Conservation (phyloP, 64 coral and sea anemone species). For the Actinia tenebrosa region DNA sequence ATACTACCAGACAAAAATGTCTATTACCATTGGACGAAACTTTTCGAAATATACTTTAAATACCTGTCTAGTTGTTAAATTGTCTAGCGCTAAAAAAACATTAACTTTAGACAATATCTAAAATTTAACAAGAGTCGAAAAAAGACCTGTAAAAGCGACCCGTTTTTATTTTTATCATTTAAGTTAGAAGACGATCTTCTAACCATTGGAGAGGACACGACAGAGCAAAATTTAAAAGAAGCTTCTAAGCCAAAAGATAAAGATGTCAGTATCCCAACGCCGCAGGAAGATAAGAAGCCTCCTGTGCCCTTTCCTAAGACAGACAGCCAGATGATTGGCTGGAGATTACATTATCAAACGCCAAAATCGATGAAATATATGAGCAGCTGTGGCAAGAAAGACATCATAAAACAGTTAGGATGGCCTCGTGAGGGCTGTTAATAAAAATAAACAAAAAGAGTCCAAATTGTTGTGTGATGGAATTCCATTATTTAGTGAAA, state of each 20-base stretch:
- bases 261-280: background rate
- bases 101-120: too few relatives aligned
- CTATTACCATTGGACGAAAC: too few relatives aligned
- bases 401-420: slow-evolving; percentile 12
- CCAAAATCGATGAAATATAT: background rate
- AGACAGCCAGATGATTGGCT: slow-evolving; percentile 23
- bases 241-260: background rate
- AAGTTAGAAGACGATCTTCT: background rate
- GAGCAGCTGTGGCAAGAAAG: background rate
- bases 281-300: background rate
- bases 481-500: background rate
- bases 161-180: background rate
- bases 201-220: background rate
- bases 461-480: background rate
- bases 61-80: too few relatives aligned
- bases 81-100: too few relatives aligned
- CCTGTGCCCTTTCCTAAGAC: background rate
- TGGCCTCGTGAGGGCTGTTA: slow-evolving; percentile 12
- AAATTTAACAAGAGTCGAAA: too few relatives aligned
- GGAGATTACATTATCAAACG: background rate
- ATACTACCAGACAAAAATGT: too few relatives aligned
- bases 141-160: too few relatives aligned
- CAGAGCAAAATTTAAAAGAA: background rate
- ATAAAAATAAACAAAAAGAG: background rate
- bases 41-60: too few relatives aligned